Percentiles rank a stretch among this genome's conserved stretches.
Conservation (phyloP, 2,113 vertebrate genomes). For the Lota lota region DNA sequence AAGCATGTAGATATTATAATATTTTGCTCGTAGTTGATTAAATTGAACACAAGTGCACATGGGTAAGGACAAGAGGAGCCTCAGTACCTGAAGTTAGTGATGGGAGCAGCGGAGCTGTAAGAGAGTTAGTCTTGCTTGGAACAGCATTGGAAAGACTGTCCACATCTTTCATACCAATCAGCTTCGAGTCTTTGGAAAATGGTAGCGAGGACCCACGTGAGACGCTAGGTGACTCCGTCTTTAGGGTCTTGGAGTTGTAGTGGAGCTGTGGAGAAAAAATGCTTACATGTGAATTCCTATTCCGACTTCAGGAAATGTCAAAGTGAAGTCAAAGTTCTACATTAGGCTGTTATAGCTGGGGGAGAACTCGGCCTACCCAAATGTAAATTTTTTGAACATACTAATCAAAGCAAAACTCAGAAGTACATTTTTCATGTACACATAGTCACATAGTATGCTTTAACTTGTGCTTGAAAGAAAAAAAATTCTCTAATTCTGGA, state of each 20-base stretch:
- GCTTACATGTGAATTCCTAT: neutral
- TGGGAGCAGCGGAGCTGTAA: constrained; percentile 93
- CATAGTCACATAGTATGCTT: no score
- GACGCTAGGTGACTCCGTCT: constrained; percentile 91
- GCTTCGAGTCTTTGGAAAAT: constrained; percentile 97
- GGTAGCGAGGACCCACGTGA: constrained; percentile 96
- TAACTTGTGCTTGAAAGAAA: no score
- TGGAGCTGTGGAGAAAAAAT: constrained; percentile 77
- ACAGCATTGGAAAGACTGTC: constrained; percentile 77
- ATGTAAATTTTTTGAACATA: no score
- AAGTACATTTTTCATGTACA: no score
- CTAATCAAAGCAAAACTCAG: no score
- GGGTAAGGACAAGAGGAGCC: constrained; percentile 41
- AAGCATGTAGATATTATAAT: no score
- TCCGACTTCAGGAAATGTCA: no score
- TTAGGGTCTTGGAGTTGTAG: constrained; percentile 97
- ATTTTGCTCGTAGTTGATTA: neutral
- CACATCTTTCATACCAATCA: constrained; percentile 97
- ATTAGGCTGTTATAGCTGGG: no score
- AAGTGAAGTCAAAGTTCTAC: no score
- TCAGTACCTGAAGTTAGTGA: constrained; percentile 93
- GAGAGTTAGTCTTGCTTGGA: constrained; percentile 91
- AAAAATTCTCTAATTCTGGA: no score
- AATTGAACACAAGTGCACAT: constrained; percentile 50
- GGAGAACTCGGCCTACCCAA: no score